Evolutionary conservation across 1,140 invertebrate species (phyloP).

Genomic region (Cyphomyrmex costatus): DNA sequence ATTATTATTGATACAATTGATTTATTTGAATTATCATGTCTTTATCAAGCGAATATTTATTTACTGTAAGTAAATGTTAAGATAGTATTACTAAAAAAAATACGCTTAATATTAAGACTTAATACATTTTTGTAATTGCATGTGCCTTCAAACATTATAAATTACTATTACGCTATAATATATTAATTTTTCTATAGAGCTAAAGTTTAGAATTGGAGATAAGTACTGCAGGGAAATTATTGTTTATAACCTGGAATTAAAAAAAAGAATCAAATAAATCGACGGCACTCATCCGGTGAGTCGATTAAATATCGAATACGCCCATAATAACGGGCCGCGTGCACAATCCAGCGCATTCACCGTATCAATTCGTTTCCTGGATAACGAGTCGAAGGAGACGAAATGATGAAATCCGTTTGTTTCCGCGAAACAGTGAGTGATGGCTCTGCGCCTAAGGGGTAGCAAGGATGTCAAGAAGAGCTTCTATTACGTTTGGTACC

Average conservation of each 20-base stretch:
- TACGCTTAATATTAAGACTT: neutral
- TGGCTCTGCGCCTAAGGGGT: conserved; percentile 88
- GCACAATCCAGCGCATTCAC: conserved; percentile 14
- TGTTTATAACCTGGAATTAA: neutral
- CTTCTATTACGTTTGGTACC: conserved; percentile 99
- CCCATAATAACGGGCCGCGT: conserved; percentile 40
- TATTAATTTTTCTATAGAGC: neutral
- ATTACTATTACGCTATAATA: neutral
- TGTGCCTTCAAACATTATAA: neutral
- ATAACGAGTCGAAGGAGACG: conserved; percentile 9
- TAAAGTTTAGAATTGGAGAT: neutral
- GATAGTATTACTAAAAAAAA: too few relatives aligned
- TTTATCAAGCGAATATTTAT: too few relatives aligned
- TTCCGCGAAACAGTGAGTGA: conserved; percentile 80
- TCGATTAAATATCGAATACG: conserved; percentile 39
- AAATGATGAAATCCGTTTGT: conserved; percentile 56
- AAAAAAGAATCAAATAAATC: conserved; percentile 28
- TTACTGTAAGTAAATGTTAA: too few relatives aligned
- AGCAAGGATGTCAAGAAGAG: conserved; percentile 97
- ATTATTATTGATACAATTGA: too few relatives aligned
- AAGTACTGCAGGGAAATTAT: neutral
- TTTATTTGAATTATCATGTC: too few relatives aligned
- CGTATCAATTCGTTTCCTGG: conserved; percentile 41
- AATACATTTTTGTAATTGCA: too few relatives aligned
- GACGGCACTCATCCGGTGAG: conserved; percentile 28